These are phyloP conservation scores for Lemur catta DNA, from an alignment of 2,797 vertebrate species.

Conservation along the genomic window DNA sequence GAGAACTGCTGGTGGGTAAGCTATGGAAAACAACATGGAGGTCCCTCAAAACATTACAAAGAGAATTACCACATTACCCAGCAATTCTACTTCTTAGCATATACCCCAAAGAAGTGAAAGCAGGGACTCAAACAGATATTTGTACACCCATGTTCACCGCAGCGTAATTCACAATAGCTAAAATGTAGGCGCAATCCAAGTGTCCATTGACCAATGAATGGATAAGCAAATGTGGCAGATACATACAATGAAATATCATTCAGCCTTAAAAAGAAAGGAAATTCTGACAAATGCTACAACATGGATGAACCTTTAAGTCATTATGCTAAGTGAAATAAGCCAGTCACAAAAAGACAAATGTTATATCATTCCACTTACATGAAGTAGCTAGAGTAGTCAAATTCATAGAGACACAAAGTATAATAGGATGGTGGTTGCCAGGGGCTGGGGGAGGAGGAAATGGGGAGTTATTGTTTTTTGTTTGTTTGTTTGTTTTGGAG, in stretches of 20 bases:
- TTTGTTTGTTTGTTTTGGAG: too few species aligned
- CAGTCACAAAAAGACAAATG: background rate
- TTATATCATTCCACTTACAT: background rate
- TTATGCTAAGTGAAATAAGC: background rate
- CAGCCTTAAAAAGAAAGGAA: background rate
- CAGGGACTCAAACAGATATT: background rate
- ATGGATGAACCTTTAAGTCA: background rate
- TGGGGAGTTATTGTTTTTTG: background rate
- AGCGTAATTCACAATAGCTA: background rate
- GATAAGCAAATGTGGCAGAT: background rate
- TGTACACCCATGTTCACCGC: background rate
- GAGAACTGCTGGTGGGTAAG: background rate
- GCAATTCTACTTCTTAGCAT: background rate
- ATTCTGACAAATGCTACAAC: background rate
- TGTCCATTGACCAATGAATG: background rate
- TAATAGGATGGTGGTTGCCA: background rate
- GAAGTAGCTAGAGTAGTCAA: background rate
- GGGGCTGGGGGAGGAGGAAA: background rate
- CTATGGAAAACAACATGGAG: background rate
- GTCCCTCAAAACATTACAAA: background rate
- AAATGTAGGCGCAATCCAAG: background rate
- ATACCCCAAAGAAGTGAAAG: background rate
- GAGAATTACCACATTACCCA: background rate
- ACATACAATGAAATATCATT: background rate
- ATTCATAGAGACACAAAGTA: background rate